Percentiles rank a stretch among this genome's conserved stretches.
Evolutionary conservation across 2,888 invertebrate genomes (phyloP).

Genomic region (Drosophila incognita): DNA sequence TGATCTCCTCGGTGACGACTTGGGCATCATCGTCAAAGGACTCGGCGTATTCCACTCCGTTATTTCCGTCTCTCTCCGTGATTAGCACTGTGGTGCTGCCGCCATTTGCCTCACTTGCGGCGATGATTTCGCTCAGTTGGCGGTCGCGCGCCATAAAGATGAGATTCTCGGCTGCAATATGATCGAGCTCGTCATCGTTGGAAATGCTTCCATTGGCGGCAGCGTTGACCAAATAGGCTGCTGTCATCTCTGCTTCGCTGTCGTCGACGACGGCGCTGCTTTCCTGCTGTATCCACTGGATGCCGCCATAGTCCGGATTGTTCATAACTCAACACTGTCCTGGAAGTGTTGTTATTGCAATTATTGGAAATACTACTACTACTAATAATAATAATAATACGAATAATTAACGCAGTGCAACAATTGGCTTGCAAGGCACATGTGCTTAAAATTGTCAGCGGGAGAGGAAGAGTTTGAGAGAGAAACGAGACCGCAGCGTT

Average conservation of each 20-base stretch:
- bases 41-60: conserved; percentile 54
- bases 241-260: conserved; percentile 39
- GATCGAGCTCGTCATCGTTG: conserved; percentile 84
- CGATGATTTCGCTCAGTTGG: conserved; percentile 82
- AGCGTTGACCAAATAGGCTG: conserved; percentile 50
- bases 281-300: conserved; percentile 83
- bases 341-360: conserved; percentile 44
- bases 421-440: conserved; percentile 66
- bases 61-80: conserved; percentile 55
- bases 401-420: conserved; percentile 53
- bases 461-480: conserved; percentile 46
- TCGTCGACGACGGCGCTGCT: conserved; percentile 47
- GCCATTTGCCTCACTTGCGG: conserved; percentile 67
- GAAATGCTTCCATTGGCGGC: conserved; percentile 31
- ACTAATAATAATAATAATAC: conserved; percentile 20
- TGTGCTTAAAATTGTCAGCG: conserved; percentile 51
- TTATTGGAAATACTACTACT: conserved; percentile 4
- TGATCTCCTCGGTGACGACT: conserved; percentile 92
- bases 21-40: conserved; percentile 85
- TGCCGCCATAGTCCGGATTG: conserved; percentile 76
- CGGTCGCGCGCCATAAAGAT: conserved; percentile 88
- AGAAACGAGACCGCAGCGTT: conserved; percentile 30
- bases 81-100: conserved; percentile 71
- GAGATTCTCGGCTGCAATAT: conserved; percentile 88
- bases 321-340: conserved; percentile 65